A percentile compares a stretch with the other conserved stretches of the same genome.
Evolutionary conservation across 2,888 invertebrate genomes (phyloP).

Genomic region (Heliconius hortense): DNA sequence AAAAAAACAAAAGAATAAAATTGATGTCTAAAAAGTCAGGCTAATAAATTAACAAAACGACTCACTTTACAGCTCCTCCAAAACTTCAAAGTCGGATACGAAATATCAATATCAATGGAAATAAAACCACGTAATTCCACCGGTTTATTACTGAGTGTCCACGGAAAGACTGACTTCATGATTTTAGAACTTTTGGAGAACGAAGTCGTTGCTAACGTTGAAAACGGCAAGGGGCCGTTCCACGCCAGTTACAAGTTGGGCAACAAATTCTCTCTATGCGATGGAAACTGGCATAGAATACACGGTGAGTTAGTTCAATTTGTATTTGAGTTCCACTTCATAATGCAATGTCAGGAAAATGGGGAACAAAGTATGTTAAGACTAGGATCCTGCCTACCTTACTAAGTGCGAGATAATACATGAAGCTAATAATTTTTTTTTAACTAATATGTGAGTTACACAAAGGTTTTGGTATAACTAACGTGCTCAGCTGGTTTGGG

Average conservation of each 20-base stretch:
- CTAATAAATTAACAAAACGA: neutral
- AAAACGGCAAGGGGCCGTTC: constrained; percentile 91
- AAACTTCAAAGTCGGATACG: constrained; percentile 89
- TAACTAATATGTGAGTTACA: no score
- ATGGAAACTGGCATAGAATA: constrained; percentile 97
- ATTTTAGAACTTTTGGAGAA: constrained; percentile 94
- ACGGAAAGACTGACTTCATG: constrained; percentile 91
- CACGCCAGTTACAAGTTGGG: constrained; percentile 87
- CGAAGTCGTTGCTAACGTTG: constrained; percentile 90
- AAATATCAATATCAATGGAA: constrained; percentile 90
- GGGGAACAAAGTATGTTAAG: no score
- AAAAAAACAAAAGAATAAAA: no score
- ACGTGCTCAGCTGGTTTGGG: no score
- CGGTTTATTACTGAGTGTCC: constrained; percentile 93
- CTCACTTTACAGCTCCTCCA: constrained; percentile 73
- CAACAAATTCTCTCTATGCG: constrained; percentile 89
- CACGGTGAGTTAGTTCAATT: constrained; percentile 76
- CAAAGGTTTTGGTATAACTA: no score
- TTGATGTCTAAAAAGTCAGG: no score
- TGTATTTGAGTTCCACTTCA: no score
- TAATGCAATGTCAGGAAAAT: no score
- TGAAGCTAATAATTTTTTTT: no score
- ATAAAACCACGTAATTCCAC: constrained; percentile 92
- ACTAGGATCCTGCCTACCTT: no score
- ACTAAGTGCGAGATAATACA: no score